phyloP scores from a whole-genome alignment of 64 coral and sea anemone species.

The Montipora cactus region DNA sequence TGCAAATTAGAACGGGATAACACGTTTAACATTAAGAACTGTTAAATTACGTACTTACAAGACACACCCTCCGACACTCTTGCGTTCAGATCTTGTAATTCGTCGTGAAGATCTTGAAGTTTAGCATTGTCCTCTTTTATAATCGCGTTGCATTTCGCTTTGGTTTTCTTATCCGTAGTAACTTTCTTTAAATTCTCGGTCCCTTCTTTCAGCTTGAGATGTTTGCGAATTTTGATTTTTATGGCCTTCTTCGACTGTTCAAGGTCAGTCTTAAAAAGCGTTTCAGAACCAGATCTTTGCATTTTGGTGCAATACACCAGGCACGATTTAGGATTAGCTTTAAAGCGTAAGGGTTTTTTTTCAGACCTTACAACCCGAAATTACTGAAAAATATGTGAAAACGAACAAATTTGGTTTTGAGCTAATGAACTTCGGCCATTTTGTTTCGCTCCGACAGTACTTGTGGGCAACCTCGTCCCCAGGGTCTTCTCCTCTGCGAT shows the following conservation, averaged over 20 bases:
- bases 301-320: slow-evolving; percentile 9
- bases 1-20: not conserved
- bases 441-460: no score
- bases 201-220: slow-evolving; percentile 97
- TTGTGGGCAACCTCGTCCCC: no score
- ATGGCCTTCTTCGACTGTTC: slow-evolving; percentile 92
- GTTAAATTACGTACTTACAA: slow-evolving; percentile 64
- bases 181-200: slow-evolving; percentile 98
- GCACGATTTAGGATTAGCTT: no score
- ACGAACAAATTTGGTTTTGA: no score
- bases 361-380: no score
- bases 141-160: slow-evolving; percentile 93
- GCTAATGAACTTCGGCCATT: no score
- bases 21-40: slow-evolving; percentile 12
- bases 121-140: slow-evolving; percentile 94
- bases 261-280: slow-evolving; percentile 83
- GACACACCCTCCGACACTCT: slow-evolving; percentile 76
- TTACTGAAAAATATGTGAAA: no score
- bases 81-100: slow-evolving; percentile 94
- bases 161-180: slow-evolving; percentile 92
- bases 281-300: slow-evolving; percentile 86
- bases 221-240: slow-evolving; percentile 96
- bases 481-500: no score
- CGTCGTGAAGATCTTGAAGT: slow-evolving; percentile 94
- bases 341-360: no score